Conservation (phyloP, 2,113 vertebrate species). For the Cephalopholis sonnerati region DNA sequence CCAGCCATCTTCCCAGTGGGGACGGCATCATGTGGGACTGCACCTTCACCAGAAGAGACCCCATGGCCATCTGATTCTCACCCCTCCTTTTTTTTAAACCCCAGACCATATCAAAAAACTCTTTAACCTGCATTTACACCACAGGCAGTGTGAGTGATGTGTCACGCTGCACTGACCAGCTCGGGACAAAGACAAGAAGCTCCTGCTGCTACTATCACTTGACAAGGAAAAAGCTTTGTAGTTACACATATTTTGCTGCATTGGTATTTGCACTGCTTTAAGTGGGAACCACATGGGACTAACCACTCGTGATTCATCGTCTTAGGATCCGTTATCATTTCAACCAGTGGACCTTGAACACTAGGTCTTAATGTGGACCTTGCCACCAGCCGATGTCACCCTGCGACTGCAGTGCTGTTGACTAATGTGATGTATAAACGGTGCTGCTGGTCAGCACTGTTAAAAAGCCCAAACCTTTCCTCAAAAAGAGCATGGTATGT, state of each 20-base stretch:
- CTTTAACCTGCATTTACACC: background rate
- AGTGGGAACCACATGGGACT: background rate
- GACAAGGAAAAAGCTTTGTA: background rate
- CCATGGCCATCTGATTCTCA: constrained; percentile 88
- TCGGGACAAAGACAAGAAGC: background rate
- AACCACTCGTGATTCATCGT: background rate
- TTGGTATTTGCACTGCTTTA: constrained; percentile 8
- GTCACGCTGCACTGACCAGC: background rate
- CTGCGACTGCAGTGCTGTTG: background rate
- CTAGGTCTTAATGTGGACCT: background rate
- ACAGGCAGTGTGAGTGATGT: background rate
- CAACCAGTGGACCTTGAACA: background rate
- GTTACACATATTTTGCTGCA: background rate
- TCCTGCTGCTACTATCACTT: background rate
- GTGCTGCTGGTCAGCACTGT: constrained; percentile 66
- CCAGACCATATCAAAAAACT: background rate
- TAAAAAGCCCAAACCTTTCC: background rate
- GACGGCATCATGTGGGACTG: constrained; percentile 92
- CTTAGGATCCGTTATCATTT: background rate
- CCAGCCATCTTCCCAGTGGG: constrained; percentile 88
- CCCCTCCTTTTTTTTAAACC: background rate
- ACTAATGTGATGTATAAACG: background rate
- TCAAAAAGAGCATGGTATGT: too few species aligned
- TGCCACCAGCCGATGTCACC: background rate
- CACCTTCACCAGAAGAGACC: constrained; percentile 82